Evolutionary conservation across 2,888 invertebrate genomes (phyloP), one percentile per base, ranked within the genome.

Genomic region (Bombylius discolor): DNA sequence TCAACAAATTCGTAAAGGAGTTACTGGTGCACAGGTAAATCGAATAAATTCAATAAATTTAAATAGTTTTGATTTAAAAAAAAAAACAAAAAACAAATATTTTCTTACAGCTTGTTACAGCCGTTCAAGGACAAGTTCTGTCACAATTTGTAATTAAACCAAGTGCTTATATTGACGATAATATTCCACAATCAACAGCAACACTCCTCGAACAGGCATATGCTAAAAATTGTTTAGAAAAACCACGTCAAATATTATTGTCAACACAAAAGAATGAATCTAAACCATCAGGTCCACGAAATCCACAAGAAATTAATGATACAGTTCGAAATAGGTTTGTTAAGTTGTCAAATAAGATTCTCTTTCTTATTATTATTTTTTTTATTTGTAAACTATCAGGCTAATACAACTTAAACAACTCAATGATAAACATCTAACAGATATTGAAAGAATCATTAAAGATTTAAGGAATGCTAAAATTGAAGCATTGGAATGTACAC

Each of bases 1-100:
- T 64, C 96, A 98, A 70, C 98, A 98, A 77, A 90, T 98, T 67
- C 81, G 89, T 66, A 98, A 98, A 77, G 98, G 88, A 13, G 87
- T 89, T 58, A 85, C 78, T 56, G 83, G 82, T 57, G 81, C 81
- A 57, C 81, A 81, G 71, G 76, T 77, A 70, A 65, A n/a, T 5
- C 23, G 23, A 23, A 23, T 23, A 23, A 23, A 23, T 23, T 23
- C 23, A 9, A 13, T 23, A 7, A 23, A 23, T 3, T 23, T 23
- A 2, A 23, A 23, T 23, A 23, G 23, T 23, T 23, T 2, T 2
- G 23, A 23, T 23, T 23, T 23, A 23, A 23, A n/a, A n/a, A n/a
- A n/a, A n/a, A n/a, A 44, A 44, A 13, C 13, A 12, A 44, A 44
- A 44, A 12, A 13, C 42, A 11, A 32, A 33, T n/a, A 32, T 44